phyloP scores from a whole-genome alignment of 2,113 vertebrate genomes.

The Antidorcas marsupialis region DNA sequence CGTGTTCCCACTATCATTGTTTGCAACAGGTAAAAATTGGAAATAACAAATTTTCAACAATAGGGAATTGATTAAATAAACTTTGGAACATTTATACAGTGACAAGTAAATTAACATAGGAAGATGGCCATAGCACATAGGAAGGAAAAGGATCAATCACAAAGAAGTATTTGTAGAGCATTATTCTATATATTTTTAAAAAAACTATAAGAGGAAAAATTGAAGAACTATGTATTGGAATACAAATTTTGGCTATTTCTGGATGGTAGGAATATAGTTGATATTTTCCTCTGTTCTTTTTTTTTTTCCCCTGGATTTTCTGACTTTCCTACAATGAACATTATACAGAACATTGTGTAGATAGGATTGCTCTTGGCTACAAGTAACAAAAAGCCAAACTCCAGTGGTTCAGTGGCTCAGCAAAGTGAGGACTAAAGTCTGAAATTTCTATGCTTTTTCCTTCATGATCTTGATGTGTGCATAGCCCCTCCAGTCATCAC shows the following conservation, averaged over 20 bases:
- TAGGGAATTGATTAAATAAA: neutral
- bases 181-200: neutral
- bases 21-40: neutral
- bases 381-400: neutral
- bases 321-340: neutral
- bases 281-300: neutral
- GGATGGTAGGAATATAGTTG: neutral
- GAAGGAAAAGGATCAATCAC: neutral
- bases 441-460: neutral
- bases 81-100: neutral
- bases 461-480: neutral
- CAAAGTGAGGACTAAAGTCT: neutral
- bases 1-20: neutral
- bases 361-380: neutral
- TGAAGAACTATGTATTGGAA: neutral
- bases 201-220: neutral
- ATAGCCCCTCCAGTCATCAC: neutral
- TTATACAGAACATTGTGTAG: neutral
- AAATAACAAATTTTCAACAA: neutral
- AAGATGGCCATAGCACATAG: neutral
- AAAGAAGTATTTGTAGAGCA: neutral
- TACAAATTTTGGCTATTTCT: conserved; percentile 23
- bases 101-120: neutral
- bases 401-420: neutral
- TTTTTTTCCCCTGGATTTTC: neutral